Evolutionary conservation across 2,113 vertebrate species (phyloP).

Genomic region (Antennarius striatus): DNA sequence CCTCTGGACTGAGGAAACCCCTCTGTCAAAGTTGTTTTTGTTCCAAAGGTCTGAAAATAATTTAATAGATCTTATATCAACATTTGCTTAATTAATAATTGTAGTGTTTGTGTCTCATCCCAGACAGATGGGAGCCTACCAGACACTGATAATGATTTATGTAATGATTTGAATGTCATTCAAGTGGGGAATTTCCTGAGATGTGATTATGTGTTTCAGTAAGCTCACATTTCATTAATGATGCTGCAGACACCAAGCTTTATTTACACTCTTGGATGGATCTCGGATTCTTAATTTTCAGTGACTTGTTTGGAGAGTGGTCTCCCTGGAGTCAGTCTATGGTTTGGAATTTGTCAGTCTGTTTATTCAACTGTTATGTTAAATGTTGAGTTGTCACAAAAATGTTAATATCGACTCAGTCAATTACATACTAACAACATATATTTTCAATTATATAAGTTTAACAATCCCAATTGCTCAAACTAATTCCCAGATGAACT

Average conservation of each 20-base stretch:
- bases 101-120: neutral
- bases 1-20: neutral
- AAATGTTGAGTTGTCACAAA: neutral
- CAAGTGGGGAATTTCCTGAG: conserved; percentile 56
- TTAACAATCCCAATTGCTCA: neutral
- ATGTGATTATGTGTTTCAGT: conserved; percentile 47
- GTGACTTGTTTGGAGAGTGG: neutral
- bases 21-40: neutral
- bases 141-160: conserved; percentile 36
- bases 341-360: too few relatives aligned
- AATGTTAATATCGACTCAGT: neutral
- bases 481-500: neutral
- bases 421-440: neutral
- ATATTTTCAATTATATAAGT: neutral
- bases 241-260: conserved; percentile 28
- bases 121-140: conserved; percentile 3
- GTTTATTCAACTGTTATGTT: too few relatives aligned
- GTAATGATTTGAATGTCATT: conserved; percentile 50
- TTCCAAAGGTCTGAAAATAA: conserved; percentile 15
- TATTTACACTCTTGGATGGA: conserved; percentile 28
- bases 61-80: neutral
- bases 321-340: too few relatives aligned
- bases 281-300: conserved; percentile 31
- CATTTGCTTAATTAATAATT: neutral
- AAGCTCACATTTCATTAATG: conserved; percentile 56